phyloP scores from a whole-genome alignment of 1,140 invertebrate genomes.

The Aphis gossypii region DNA sequence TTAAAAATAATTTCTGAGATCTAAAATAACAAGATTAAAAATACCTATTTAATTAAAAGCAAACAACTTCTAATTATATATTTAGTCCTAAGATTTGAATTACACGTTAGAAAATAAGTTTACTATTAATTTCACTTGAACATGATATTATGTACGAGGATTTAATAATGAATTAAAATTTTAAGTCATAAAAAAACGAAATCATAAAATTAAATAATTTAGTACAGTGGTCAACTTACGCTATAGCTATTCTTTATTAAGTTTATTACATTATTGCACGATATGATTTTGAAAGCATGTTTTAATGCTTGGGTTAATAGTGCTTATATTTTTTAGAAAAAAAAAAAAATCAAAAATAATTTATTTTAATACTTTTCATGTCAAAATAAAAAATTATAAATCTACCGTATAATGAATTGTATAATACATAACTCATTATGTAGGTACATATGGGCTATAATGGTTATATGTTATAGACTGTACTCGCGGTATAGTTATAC shows the following conservation, averaged over 20 bases:
- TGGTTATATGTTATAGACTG: no score
- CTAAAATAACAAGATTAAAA: background rate
- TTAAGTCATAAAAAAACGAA: background rate
- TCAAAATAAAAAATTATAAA: background rate
- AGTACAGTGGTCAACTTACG: background rate
- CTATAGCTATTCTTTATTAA: background rate
- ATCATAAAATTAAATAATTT: background rate
- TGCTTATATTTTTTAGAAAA: background rate
- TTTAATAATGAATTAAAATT: background rate
- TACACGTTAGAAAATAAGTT: background rate
- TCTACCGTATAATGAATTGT: no score
- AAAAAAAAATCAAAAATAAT: background rate
- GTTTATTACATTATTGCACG: no score
- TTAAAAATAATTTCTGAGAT: background rate
- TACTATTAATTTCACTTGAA: background rate
- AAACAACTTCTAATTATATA: conserved; percentile 5
- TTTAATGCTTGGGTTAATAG: background rate
- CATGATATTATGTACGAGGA: background rate
- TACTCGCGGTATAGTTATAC: no score
- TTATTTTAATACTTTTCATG: background rate
- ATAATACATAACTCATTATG: no score
- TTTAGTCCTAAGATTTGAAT: background rate
- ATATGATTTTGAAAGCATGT: background rate
- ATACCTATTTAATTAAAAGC: conserved; percentile 7
- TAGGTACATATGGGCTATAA: no score